Percentiles rank a stretch among this genome's conserved stretches.
phyloP scores from a whole-genome alignment of 1,140 invertebrate genomes.

The Wiebesia pumilae region DNA sequence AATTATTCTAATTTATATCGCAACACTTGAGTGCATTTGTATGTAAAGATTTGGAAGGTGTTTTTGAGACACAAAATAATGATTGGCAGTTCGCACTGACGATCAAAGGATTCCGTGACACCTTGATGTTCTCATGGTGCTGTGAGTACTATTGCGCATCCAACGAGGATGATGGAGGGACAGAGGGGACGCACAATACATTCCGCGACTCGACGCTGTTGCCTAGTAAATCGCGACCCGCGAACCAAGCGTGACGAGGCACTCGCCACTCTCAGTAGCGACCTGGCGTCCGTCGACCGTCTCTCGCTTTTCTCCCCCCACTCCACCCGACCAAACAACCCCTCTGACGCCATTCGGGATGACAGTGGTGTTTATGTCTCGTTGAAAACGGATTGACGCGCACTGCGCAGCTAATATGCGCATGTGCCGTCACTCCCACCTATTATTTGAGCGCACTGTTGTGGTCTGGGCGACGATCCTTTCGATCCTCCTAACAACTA shows the following conservation, averaged over 20 bases:
- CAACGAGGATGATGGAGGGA: neutral
- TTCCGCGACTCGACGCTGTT: neutral
- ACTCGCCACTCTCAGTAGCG: conserved; percentile 52
- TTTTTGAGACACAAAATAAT: too few relatives aligned
- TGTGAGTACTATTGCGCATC: too few relatives aligned
- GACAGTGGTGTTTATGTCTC: neutral
- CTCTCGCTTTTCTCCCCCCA: conserved; percentile 63
- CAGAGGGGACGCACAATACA: neutral
- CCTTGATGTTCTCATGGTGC: too few relatives aligned
- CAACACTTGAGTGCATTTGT: too few relatives aligned
- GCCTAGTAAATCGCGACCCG: conserved; percentile 52
- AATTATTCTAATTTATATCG: too few relatives aligned
- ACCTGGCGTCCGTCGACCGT: conserved; percentile 57
- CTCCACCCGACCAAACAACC: too few relatives aligned
- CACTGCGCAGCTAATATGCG: neutral
- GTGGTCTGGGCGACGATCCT: neutral
- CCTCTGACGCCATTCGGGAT: neutral
- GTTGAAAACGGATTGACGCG: neutral
- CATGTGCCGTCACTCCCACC: neutral
- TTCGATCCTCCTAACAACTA: too few relatives aligned
- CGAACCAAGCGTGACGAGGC: conserved; percentile 59
- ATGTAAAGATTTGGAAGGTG: too few relatives aligned
- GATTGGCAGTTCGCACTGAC: too few relatives aligned
- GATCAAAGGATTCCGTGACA: too few relatives aligned
- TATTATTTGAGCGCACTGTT: neutral